Base-by-base conservation (phyloP, 2,888 invertebrate genomes). In the Miltochrista miniata region DNA sequence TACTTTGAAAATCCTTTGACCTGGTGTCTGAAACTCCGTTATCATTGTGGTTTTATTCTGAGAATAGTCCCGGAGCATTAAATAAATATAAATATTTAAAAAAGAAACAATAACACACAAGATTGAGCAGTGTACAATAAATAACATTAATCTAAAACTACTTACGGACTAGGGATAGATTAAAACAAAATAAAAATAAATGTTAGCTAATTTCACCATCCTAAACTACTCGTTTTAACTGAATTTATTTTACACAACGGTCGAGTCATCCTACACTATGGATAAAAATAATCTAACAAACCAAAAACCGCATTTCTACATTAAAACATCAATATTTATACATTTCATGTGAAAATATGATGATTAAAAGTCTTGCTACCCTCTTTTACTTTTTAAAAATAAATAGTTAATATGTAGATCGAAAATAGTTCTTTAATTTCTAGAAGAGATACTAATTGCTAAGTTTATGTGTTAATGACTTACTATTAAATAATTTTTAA, bases 61-160 rank as follows among this genome's bases (percentile, higher is more conserved):
- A 61, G 58, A 64, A 61, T 45, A 62, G 59, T 63, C 56, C 53
- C 51, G 49, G 51, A 33, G 41, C 45, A 52, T 39, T n/a, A n/a
- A n/a, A n/a, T n/a, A 59, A 54, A 51, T 68, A 67, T 54, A 54
- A 67, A 58, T 38, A 57, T 48, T 46, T 42, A 47, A 68, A 56
- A 57, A 66, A 69, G 54, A 69, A 62, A 59, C 62, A 68, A 70
- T 64, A 54, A 62, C 68, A 64, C 48, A 73, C 53, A 76, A 73
- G 62, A 77, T 85, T 83, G 84, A 85, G 83, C 85, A 81, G 71
- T 72, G 76, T 74, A 76, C 64, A 78, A 79, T 76, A 81, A 81
- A 80, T 79, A 81, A 72, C 69, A 69, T 58, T 62, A 50, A 67
- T 72, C 78, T 74, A 79, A 79, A 84, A 79, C 80, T 82, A 85